Percentiles rank a stretch among this genome's conserved stretches.
Conservation (phyloP, 2,113 vertebrate species). For the Podarcis muralis region DNA sequence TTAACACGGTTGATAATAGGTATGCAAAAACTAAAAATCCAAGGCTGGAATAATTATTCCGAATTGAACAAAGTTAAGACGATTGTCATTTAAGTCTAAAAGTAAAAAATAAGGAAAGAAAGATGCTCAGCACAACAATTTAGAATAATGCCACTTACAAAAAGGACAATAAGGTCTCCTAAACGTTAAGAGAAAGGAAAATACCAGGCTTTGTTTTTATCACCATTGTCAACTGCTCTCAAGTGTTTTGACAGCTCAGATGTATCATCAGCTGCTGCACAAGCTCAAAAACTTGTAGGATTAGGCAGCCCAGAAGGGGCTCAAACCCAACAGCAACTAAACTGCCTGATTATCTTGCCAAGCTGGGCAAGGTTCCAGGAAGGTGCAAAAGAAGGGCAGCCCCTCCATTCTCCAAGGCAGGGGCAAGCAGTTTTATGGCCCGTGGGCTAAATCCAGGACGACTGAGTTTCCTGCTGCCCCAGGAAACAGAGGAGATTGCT, state of each 20-base stretch:
- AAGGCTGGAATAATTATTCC: slow-evolving; percentile 56
- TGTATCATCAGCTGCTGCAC: too few relatives aligned
- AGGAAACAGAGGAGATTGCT: not conserved
- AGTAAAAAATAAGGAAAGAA: slow-evolving; percentile 34
- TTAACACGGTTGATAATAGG: not conserved
- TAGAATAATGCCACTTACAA: not conserved
- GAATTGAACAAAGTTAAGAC: slow-evolving; percentile 53
- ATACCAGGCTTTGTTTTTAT: not conserved
- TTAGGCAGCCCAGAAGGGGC: not conserved
- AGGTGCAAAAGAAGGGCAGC: not conserved
- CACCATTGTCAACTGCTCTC: not conserved
- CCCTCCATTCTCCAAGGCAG: not conserved
- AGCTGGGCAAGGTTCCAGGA: not conserved
- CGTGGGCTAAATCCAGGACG: not conserved
- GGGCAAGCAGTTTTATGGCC: too few relatives aligned
- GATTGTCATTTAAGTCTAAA: slow-evolving; percentile 14
- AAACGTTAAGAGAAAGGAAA: too few relatives aligned
- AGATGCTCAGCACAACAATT: not conserved
- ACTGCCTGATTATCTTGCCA: too few relatives aligned
- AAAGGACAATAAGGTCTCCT: not conserved
- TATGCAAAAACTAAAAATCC: slow-evolving; percentile 27
- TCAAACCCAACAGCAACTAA: not conserved
- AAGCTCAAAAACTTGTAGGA: not conserved
- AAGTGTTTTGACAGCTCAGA: not conserved
- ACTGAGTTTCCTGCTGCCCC: not conserved